phyloP scores from a whole-genome alignment of 2,797 vertebrate genomes.

The Austrolebias charrua region DNA sequence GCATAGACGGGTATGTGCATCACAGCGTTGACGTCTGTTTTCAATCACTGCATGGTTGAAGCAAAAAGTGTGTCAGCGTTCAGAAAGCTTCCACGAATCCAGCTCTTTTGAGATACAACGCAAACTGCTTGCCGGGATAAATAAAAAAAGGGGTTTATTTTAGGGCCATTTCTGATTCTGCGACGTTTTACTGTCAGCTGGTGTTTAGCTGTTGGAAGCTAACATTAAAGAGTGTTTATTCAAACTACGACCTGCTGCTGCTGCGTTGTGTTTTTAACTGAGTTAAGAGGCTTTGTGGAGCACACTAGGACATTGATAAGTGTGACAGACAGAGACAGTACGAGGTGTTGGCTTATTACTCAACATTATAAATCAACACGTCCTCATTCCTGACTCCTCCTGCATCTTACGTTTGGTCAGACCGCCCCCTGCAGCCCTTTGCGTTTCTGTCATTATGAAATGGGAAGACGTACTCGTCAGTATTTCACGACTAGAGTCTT shows the following conservation, averaged over 20 bases:
- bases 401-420: too few species aligned
- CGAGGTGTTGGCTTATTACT: background rate
- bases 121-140: background rate
- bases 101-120: rapidly evolving
- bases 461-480: too few species aligned
- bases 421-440: too few species aligned
- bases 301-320: background rate
- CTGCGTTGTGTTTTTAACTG: background rate
- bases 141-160: background rate
- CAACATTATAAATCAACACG: background rate
- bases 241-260: slow-evolving; percentile 2
- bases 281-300: too few species aligned
- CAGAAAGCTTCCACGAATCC: rapidly evolving
- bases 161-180: slow-evolving; percentile 30
- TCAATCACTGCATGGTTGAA: background rate
- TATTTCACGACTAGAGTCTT: too few species aligned
- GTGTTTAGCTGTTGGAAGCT: slow-evolving; percentile 18
- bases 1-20: slow-evolving; percentile 45
- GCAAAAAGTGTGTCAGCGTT: background rate
- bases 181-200: slow-evolving; percentile 32
- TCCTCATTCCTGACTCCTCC: too few species aligned
- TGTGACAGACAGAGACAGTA: background rate
- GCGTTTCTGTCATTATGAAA: too few species aligned
- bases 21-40: slow-evolving; percentile 14
- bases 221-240: background rate